Evolutionary conservation across 2,888 invertebrate species (phyloP), one percentile per base, ranked within the genome.

Genomic region (Syrphus vitripennis): DNA sequence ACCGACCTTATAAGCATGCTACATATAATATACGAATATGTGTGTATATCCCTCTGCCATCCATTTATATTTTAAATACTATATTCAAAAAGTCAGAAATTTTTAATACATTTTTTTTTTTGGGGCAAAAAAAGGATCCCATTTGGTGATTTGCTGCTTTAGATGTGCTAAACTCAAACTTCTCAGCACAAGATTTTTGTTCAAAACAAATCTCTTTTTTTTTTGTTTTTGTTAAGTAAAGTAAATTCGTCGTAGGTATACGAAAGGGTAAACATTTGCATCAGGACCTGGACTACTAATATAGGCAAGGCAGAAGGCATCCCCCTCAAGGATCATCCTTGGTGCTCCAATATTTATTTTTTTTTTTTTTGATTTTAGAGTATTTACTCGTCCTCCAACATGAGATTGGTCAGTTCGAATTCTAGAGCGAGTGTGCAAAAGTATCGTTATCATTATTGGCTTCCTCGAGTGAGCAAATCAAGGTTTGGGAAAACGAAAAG

Each of bases 391-490:
- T 72, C 61, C 67, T 42, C 34, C 19, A 12, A 14, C 31, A 12
- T 31, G 63, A 45, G 29, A 16, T 31, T 67, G 48, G 65, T 19
- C 48, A 21, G n/a, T 31, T 31, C 59, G 37, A 65, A n/a, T 31
- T 10, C n/a, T 21, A 24, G 42, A 45, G 40, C 16, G 42, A 37
- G 69, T 55, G 50, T 83, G 65, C 21, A 34, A 84, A 82, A 72
- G 83, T 83, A 87, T 87, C 87, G 83, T 67, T 83, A 72, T 83
- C 79, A 87, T 83, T 86, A 87, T 83, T 87, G 78, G 83, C 87
- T 83, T 83, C 87, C 87, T 87, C 79, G 83, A 87, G 78, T 87
- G 75, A 83, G 53, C 31, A 53, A 40, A 72, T 42, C 21, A 34
- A 67, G 48, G 57, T 26, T 21, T 50, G 67, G 53, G 75, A n/a